Base-by-base conservation (phyloP, 2,113 vertebrate species). In the Prunella himalayana region DNA sequence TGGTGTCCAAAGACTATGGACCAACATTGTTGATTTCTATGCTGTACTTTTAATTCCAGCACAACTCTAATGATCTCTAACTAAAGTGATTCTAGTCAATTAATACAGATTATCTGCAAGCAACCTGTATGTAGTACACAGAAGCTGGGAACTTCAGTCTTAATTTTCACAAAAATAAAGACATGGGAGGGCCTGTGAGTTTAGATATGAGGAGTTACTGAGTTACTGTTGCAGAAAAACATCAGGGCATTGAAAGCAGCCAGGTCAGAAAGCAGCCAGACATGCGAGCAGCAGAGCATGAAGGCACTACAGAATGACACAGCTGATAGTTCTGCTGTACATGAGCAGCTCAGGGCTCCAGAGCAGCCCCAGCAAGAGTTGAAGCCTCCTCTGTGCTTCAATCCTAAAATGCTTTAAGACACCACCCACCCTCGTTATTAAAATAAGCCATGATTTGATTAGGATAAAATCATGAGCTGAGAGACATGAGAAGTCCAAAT, bases 401-500 rank as follows among this genome's bases (percentile, higher is more conserved):
- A 78, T 49, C 9, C 31, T 49, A 79, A 77, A 89, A 73, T 3
- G 3, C 23, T 78, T 92, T 22, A 66, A 63, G 60, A 53, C 17
- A 30, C 11, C 2, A 3, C 41, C 19, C 35, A 61, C 47, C 1
- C 4, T 15, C 1, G 0, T n/a, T 59, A 59, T 70, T 49, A 77
- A 53, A 85, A 79, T n/a, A 59, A 86, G n/a, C 18, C 13, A 44
- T 18, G 8, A 87, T 60, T 71, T 88, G 24, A 47, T 81, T 35
- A 61, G 33, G n/a, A 47, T 42, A 94, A 91, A 24, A 35, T 33
- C 21, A 66, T 57, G 42, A 57, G 14, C 33, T 81, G 57, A 88
- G 45, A 88, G 27, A 47, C 33, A 37, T 2, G 11, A 45, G 57
- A 87, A 72, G 33, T 20, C 35, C 19, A 51, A 82, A 69, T 18